Percentiles rank a stretch among this genome's conserved stretches.
Evolutionary conservation across 2,113 vertebrate genomes (phyloP).

Genomic region (Pionites leucogaster): DNA sequence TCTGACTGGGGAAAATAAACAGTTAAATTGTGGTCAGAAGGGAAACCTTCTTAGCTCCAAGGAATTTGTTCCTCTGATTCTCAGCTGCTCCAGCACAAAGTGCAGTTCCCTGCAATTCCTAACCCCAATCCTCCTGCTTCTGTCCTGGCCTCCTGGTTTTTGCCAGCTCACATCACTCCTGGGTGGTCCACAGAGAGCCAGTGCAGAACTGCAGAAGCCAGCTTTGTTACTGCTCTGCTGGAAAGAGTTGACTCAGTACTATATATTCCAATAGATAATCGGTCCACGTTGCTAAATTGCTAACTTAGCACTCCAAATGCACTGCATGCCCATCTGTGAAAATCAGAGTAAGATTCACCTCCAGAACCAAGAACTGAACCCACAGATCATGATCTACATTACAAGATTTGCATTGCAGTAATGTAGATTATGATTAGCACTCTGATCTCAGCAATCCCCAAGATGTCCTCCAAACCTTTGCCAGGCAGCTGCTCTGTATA

Average conservation of each 20-base stretch:
- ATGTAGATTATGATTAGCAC: neutral
- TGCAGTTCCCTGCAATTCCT: neutral
- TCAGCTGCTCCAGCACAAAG: neutral
- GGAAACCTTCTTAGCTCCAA: neutral
- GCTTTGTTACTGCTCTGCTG: rapidly evolving
- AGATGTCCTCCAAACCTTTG: neutral
- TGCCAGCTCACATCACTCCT: neutral
- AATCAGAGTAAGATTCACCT: neutral
- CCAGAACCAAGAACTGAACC: neutral
- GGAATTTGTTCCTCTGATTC: neutral
- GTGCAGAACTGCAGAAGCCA: neutral
- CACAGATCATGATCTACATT: neutral
- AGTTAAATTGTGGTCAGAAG: neutral
- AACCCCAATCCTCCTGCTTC: neutral
- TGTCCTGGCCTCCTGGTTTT: neutral
- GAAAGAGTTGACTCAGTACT: neutral
- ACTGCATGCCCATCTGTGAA: neutral
- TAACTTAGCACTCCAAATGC: neutral
- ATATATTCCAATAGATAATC: neutral
- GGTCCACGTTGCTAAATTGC: neutral
- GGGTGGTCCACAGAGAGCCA: neutral
- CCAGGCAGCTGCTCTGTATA: rapidly evolving
- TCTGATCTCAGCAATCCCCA: neutral
- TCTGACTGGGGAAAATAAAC: neutral
- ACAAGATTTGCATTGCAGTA: neutral